Evolutionary conservation across 1,140 invertebrate genomes (phyloP), one percentile per base, ranked within the genome.

Genomic region (Ostrea denselamellosa): DNA sequence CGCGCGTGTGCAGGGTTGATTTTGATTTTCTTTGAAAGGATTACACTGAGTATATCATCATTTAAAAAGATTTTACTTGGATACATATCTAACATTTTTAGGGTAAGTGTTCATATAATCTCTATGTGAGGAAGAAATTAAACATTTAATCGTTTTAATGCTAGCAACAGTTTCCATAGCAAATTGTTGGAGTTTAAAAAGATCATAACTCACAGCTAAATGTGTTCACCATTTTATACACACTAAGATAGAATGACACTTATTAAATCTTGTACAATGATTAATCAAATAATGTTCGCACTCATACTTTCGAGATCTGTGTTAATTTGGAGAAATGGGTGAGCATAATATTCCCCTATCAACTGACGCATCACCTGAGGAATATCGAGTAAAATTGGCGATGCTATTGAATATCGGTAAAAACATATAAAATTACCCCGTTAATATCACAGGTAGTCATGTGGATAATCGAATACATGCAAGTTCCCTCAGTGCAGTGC

Each of bases 221-320:
- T 5, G 34, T 44, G 34, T 44, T 44, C 34, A 44, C 34, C 2
- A 5, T 44, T 44, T 44, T 44, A 44, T 44, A 2, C 34, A 5
- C 34, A 5, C 34, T 44, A 44, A 44, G 34, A 44, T 71, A 28
- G 25, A 71, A 71, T 71, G 22, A 25, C 22, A 28, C 22, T 71
- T 71, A 71, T 62, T 62, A 71, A 28, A 71, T 71, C 68, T 71
- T 71, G 68, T 71, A 28, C 25, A 71, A 71, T 34, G 12, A 71
- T 71, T 34, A 14, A 71, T 71, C 28, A 25, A 28, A 71, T 12
- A 28, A 25, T 28, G 22, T 25, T 71, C 68, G 56, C 56, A 25
- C 14, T 71, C 68, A 34, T 71, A 25, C 68, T 22, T 34, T 14
- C 25, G 22, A 17, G 17, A 58, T 58, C 17, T 62, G 17, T 14